Percentiles rank a stretch among this genome's conserved stretches.
phyloP scores from a whole-genome alignment of 2,888 invertebrate genomes.

The Physocephala rufipes region DNA sequence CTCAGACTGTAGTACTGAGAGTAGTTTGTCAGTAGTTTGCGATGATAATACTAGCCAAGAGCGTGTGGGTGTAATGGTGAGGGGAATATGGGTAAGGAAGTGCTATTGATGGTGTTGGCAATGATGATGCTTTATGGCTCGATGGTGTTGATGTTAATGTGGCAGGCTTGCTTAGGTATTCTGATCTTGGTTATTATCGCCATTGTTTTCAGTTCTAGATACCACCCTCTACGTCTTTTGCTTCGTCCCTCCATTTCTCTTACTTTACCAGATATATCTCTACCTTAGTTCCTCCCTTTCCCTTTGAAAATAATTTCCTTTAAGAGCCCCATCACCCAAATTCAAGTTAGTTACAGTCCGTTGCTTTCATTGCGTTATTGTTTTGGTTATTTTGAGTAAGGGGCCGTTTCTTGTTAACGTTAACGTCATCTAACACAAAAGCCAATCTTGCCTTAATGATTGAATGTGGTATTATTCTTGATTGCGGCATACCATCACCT shows the following conservation, averaged over 20 bases:
- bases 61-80: too few relatives aligned
- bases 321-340: constrained; percentile 16
- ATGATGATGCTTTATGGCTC: too few relatives aligned
- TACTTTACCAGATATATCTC: too few relatives aligned
- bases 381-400: constrained; percentile 41
- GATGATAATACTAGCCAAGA: background rate
- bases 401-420: background rate
- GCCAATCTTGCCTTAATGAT: constrained; percentile 9
- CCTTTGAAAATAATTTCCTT: background rate
- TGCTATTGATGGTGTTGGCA: too few relatives aligned
- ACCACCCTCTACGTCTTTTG: background rate
- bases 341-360: constrained; percentile 43
- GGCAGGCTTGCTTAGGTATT: background rate
- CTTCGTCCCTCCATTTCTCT: background rate
- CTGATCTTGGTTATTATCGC: background rate
- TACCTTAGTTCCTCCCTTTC: too few relatives aligned
- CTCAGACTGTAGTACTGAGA: background rate
- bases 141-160: background rate
- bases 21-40: too few relatives aligned
- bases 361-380: constrained; percentile 45
- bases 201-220: background rate
- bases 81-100: too few relatives aligned
- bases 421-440: background rate
- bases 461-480: background rate
- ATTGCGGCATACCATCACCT: background rate